Percentiles rank a stretch among this genome's conserved stretches.
Evolutionary conservation across 2,888 invertebrate species (phyloP).

Genomic region (Pyrrhosoma nymphula): DNA sequence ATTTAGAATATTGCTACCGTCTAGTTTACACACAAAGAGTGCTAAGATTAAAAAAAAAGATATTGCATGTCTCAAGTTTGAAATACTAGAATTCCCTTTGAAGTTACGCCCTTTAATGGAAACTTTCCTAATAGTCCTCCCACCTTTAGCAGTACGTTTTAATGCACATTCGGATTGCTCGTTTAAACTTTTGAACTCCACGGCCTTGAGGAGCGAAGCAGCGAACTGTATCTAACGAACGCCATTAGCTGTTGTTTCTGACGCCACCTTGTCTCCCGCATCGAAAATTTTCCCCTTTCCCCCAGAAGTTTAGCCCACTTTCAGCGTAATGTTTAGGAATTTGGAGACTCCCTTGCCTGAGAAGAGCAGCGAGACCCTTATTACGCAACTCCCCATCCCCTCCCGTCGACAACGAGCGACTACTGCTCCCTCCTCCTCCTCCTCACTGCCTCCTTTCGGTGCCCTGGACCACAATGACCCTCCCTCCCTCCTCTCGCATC

Average conservation of each 20-base stretch:
- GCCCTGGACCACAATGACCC: conserved; percentile 18
- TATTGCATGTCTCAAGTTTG: background rate
- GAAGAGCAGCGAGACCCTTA: background rate
- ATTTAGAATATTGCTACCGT: background rate
- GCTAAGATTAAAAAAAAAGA: background rate
- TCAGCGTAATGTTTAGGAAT: conserved; percentile 53
- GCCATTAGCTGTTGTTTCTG: conserved; percentile 56
- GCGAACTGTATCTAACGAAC: conserved; percentile 11
- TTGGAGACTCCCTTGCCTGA: background rate
- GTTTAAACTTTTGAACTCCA: background rate
- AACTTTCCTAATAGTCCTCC: background rate
- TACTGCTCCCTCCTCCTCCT: background rate
- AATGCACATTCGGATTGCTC: conserved; percentile 5
- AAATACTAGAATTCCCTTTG: background rate
- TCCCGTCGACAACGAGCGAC: background rate
- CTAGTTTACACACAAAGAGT: background rate
- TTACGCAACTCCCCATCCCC: background rate
- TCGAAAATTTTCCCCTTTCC: conserved; percentile 40
- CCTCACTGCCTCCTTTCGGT: conserved; percentile 25
- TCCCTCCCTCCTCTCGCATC: background rate
- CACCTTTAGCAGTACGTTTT: background rate
- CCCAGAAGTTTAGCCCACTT: conserved; percentile 38
- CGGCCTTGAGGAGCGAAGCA: conserved; percentile 43
- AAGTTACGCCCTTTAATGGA: background rate
- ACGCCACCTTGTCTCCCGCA: conserved; percentile 42